Percentiles rank a stretch among this genome's conserved stretches.
Evolutionary conservation across 2,113 vertebrate species (phyloP).

Genomic region (Albula glossodonta): DNA sequence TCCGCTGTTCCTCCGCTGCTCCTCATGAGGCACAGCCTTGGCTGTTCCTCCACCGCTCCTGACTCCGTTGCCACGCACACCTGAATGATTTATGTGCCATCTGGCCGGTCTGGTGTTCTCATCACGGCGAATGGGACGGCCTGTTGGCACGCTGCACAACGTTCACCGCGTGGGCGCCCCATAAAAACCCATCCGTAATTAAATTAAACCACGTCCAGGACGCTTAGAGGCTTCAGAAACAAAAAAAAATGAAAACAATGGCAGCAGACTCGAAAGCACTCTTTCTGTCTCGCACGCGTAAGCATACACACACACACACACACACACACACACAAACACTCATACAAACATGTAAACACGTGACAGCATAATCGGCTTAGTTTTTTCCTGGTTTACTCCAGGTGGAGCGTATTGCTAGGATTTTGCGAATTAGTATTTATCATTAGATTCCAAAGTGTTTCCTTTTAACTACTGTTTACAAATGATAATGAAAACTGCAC

Average conservation of each 20-base stretch:
- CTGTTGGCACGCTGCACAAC: conserved; percentile 60
- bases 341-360: not conserved
- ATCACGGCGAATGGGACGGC: conserved; percentile 69
- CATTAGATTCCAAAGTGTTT: not conserved
- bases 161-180: conserved; percentile 39
- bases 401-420: not conserved
- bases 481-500: not conserved
- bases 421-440: not conserved
- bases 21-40: too few relatives aligned
- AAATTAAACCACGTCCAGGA: conserved; percentile 64
- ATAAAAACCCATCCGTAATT: conserved; percentile 73
- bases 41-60: too few relatives aligned
- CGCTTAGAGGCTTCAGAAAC: not conserved
- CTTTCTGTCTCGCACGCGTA: not conserved
- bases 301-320: not conserved
- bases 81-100: conserved; percentile 78
- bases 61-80: conserved; percentile 56
- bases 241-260: not conserved
- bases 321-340: not conserved
- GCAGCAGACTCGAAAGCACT: not conserved
- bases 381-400: not conserved
- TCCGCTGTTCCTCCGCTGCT: too few relatives aligned
- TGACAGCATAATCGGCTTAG: not conserved
- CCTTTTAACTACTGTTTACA: not conserved
- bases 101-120: conserved; percentile 74